These are phyloP conservation scores for Drosophila anomelani DNA, from an alignment of 2,888 invertebrate genomes.

Conservation along the genomic window DNA sequence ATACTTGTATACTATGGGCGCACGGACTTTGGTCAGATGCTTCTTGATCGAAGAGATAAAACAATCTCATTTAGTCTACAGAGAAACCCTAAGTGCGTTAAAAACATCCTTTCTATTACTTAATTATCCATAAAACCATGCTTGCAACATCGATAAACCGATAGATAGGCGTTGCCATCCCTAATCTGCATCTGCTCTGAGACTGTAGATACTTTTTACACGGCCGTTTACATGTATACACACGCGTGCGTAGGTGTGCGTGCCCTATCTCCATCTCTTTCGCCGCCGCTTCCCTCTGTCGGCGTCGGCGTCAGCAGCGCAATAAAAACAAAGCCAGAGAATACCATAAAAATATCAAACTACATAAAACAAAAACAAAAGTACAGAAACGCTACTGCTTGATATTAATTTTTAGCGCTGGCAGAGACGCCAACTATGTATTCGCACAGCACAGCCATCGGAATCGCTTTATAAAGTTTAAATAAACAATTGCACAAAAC, in stretches of 20 bases:
- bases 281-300: slow-evolving; percentile 13
- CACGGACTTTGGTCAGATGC: slow-evolving; percentile 1
- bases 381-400: slow-evolving; percentile 34
- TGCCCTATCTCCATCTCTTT: slow-evolving; percentile 31
- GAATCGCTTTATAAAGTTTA: slow-evolving; percentile 29
- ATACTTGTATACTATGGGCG: neutral
- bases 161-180: slow-evolving; percentile 29
- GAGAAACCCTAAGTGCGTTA: neutral
- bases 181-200: slow-evolving; percentile 29
- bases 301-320: slow-evolving; percentile 39
- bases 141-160: slow-evolving; percentile 20
- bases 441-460: slow-evolving; percentile 23
- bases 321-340: slow-evolving; percentile 44
- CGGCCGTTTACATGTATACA: slow-evolving; percentile 36
- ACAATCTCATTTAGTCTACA: neutral
- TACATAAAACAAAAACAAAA: slow-evolving; percentile 29
- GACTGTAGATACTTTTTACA: slow-evolving; percentile 24
- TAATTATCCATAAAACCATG: neutral
- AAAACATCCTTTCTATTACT: neutral
- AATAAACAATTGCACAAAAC: slow-evolving; percentile 32
- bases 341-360: slow-evolving; percentile 42
- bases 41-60: neutral
- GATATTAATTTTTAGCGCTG: slow-evolving; percentile 36
- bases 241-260: slow-evolving; percentile 41
- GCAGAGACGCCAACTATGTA: slow-evolving; percentile 10